A percentile compares a stretch with the other conserved stretches of the same genome.
Conservation (phyloP, 1,140 invertebrate genomes). For the Penaeus vannamei region DNA sequence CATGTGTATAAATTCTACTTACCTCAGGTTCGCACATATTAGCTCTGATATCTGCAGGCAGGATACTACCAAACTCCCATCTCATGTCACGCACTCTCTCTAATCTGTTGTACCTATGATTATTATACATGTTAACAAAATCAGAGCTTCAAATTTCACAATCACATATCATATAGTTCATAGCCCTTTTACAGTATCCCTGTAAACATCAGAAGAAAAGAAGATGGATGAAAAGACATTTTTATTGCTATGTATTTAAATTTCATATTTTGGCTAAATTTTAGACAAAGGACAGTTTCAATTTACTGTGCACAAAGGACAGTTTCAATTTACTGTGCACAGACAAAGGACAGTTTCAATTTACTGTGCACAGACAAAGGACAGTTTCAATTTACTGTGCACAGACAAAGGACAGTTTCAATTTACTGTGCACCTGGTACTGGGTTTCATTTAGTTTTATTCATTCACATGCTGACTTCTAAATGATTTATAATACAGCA, state of each 20-base stretch:
- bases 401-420: not conserved
- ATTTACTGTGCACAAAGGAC: not conserved
- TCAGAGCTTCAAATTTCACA: not conserved
- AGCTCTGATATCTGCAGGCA: slow-evolving; percentile 87
- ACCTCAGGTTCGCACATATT: slow-evolving; percentile 86
- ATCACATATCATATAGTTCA: not conserved
- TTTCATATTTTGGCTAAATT: not conserved
- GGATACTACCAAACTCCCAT: slow-evolving; percentile 93
- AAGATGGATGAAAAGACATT: not conserved
- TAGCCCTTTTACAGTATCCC: not conserved
- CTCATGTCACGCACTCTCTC: slow-evolving; percentile 84
- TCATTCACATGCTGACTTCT: not conserved
- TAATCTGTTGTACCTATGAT: slow-evolving; percentile 81
- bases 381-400: too few species aligned
- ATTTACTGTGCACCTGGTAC: not conserved
- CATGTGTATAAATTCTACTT: slow-evolving; percentile 45
- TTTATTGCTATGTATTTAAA: not conserved
- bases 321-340: too few species aligned
- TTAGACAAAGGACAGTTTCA: not conserved
- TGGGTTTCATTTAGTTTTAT: not conserved
- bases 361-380: not conserved
- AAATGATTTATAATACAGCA: slow-evolving; percentile 34
- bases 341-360: not conserved
- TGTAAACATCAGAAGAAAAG: not conserved
- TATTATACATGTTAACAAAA: slow-evolving; percentile 28